phyloP scores from a whole-genome alignment of 2,797 vertebrate genomes.

The Chrosomus eos region DNA sequence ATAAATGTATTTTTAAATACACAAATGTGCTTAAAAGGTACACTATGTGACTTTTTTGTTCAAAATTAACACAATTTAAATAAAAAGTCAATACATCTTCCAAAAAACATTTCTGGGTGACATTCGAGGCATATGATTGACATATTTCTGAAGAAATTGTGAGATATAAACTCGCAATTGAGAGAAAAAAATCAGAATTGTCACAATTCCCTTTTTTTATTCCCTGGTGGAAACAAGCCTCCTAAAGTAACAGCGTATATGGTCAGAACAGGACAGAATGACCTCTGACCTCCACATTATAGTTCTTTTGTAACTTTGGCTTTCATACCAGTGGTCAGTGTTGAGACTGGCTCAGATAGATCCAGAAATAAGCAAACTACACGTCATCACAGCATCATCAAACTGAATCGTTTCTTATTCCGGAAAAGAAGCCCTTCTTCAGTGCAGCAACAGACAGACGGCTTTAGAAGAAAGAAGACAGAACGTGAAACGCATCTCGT shows the following conservation, averaged over 20 bases:
- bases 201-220: background rate
- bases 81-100: background rate
- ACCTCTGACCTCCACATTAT: background rate
- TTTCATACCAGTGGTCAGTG: slow-evolving; percentile 16
- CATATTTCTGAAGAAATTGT: too few relatives aligned
- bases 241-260: background rate
- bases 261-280: background rate
- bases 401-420: slow-evolving; percentile 18
- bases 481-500: background rate
- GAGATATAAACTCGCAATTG: background rate
- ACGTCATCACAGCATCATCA: slow-evolving; percentile 23
- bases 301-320: background rate
- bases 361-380: slow-evolving; percentile 1
- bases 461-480: background rate
- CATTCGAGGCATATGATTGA: too few relatives aligned
- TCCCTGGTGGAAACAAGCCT: background rate
- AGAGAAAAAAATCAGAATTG: background rate
- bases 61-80: too few relatives aligned
- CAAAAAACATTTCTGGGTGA: too few relatives aligned
- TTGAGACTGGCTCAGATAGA: slow-evolving; percentile 22
- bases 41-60: background rate
- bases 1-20: background rate
- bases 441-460: slow-evolving; percentile 2
- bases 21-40: background rate
- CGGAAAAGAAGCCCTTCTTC: slow-evolving; percentile 49